A percentile compares a stretch with the other conserved stretches of the same genome.
Conservation (phyloP, 2,888 invertebrate species). For the Girardia tigrina region DNA sequence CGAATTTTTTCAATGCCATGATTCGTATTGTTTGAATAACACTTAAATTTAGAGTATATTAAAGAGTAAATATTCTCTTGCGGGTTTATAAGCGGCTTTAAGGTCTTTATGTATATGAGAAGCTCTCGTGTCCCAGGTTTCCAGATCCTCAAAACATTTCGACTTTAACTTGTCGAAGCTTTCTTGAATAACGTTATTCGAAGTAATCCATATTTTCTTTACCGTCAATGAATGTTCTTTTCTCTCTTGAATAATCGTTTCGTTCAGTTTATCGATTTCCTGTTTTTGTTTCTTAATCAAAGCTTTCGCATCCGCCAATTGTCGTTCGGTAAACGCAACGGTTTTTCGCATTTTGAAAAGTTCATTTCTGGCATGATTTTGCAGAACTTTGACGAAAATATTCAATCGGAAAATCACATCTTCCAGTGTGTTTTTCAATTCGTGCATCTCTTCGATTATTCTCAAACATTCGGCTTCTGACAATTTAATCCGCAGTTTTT, state of each 20-base stretch:
- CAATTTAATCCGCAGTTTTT: neutral
- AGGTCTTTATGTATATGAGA: neutral
- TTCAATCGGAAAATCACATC: conserved; percentile 8
- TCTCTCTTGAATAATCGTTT: neutral
- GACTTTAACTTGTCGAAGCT: conserved; percentile 14
- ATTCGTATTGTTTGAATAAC: too few relatives aligned
- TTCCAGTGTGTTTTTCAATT: conserved; percentile 11
- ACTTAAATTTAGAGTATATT: too few relatives aligned
- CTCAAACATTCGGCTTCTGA: neutral
- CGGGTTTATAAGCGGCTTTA: neutral
- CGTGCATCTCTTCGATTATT: conserved; percentile 8
- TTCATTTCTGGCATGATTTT: conserved; percentile 8
- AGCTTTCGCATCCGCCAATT: neutral
- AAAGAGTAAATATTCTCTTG: conserved; percentile 4
- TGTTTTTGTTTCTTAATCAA: neutral
- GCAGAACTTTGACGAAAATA: neutral
- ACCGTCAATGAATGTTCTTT: neutral
- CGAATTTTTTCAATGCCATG: too few relatives aligned
- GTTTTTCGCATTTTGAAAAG: conserved; percentile 17
- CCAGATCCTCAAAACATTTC: conserved; percentile 7
- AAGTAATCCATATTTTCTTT: neutral
- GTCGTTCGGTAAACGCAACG: neutral
- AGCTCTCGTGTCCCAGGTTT: neutral
- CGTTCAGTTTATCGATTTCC: conserved; percentile 11
- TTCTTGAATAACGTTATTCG: conserved; percentile 19